phyloP scores from a whole-genome alignment of 2,113 vertebrate genomes.

The Cyanoramphus novaezelandiae region DNA sequence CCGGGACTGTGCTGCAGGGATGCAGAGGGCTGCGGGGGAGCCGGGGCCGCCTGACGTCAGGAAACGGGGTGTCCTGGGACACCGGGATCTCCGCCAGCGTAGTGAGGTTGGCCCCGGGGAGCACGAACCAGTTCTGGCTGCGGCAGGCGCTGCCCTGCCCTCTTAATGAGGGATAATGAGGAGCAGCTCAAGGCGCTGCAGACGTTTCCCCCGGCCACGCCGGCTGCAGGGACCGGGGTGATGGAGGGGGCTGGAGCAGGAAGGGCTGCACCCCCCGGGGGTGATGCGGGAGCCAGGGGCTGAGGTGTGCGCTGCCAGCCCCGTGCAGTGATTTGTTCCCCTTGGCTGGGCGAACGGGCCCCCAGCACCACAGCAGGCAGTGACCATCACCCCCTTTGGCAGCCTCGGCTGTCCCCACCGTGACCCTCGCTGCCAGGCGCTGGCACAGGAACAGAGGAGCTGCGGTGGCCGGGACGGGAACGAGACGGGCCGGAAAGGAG shows the following conservation, averaged over 20 bases:
- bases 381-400: not conserved
- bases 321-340: not conserved
- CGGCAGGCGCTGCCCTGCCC: not conserved
- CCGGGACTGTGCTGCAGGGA: not conserved
- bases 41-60: not conserved
- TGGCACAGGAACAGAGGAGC: conserved; percentile 19
- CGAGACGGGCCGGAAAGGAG: not conserved
- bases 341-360: not conserved
- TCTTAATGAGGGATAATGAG: conserved; percentile 50
- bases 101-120: not conserved
- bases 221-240: not conserved
- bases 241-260: not conserved
- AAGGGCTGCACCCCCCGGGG: not conserved
- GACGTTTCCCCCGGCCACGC: not conserved
- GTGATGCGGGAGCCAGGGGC: not conserved
- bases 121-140: conserved; percentile 38
- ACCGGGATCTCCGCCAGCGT: not conserved
- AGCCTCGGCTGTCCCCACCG: not conserved
- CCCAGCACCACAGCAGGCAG: not conserved
- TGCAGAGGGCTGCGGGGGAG: not conserved
- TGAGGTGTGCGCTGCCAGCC: not conserved
- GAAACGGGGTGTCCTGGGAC: not conserved
- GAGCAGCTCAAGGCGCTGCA: not conserved
- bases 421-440: not conserved
- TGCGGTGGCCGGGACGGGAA: not conserved